Conservation (phyloP, 30 jellyfish, hydroid and myxozoan genomes). For the Aurelia sp. region DNA sequence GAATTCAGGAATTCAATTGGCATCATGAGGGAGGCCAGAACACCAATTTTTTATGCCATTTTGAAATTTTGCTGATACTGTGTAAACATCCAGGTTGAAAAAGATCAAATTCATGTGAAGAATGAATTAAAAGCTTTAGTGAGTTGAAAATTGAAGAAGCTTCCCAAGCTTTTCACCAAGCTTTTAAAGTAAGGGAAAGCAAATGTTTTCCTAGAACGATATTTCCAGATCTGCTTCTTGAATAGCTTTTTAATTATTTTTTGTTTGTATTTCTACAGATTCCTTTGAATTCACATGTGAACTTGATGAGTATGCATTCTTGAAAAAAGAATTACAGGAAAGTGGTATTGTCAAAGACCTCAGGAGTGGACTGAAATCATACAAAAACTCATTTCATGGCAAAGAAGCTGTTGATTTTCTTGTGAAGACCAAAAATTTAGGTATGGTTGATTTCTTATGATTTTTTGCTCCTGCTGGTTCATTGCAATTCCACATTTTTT, state of each 20-base stretch:
- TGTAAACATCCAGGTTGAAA: no score
- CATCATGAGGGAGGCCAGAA: no score
- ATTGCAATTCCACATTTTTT: no score
- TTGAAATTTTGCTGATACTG: no score
- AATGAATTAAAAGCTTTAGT: no score
- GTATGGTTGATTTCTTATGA: slow-evolving; percentile 8
- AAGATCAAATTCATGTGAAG: no score
- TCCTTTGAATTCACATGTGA: slow-evolving; percentile 83
- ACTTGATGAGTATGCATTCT: slow-evolving; percentile 81
- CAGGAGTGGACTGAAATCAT: slow-evolving; percentile 60
- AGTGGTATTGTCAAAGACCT: slow-evolving; percentile 83
- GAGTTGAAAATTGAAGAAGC: no score
- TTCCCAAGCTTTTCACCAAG: no score
- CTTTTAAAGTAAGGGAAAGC: no score
- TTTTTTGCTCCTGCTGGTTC: not conserved
- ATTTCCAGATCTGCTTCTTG: not conserved
- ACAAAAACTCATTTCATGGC: slow-evolving; percentile 82
- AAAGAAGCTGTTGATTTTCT: slow-evolving; percentile 87
- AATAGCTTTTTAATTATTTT: not conserved
- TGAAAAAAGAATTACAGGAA: slow-evolving; percentile 74
- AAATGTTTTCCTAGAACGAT: no score
- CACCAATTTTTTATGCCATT: no score
- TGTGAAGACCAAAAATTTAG: slow-evolving; percentile 75
- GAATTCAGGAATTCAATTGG: no score
- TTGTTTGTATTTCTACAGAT: slow-evolving; percentile 17